A percentile compares a stretch with the other conserved stretches of the same genome.
These are phyloP conservation scores for Pemphredon lugubris DNA, from an alignment of 2,888 invertebrate genomes.

Conservation along the genomic window DNA sequence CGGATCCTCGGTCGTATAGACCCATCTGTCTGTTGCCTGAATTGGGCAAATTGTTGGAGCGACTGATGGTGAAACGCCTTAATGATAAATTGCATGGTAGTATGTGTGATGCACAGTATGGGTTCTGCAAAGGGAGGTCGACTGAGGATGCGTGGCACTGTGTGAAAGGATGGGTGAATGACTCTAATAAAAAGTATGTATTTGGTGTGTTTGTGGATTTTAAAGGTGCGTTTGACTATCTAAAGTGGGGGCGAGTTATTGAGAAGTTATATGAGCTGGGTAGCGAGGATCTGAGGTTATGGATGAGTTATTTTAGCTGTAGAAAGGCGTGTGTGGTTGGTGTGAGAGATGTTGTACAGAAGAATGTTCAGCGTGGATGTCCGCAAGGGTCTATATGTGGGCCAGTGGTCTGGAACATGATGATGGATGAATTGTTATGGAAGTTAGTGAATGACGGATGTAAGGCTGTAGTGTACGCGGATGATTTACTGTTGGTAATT, in stretches of 20 bases:
- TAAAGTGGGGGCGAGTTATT: slow-evolving; percentile 14
- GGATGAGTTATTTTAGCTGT: slow-evolving; percentile 3
- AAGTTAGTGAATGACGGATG: not conserved
- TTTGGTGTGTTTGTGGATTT: slow-evolving; percentile 16
- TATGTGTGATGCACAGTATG: slow-evolving; percentile 5
- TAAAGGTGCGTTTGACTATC: slow-evolving; percentile 11
- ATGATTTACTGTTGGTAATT: slow-evolving; percentile 4
- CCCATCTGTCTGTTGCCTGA: slow-evolving; percentile 10
- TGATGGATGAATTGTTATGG: slow-evolving; percentile 8
- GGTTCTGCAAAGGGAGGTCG: slow-evolving; percentile 3
- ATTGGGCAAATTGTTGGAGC: slow-evolving; percentile 6
- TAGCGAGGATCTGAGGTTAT: not conserved
- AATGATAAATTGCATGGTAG: not conserved
- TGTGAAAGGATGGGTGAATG: not conserved
- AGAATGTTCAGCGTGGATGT: not conserved
- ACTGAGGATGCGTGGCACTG: slow-evolving; percentile 8
- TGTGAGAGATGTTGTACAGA: slow-evolving; percentile 8
- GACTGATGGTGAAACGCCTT: slow-evolving; percentile 5
- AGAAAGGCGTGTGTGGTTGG: slow-evolving; percentile 12
- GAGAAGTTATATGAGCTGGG: not conserved
- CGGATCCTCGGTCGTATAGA: slow-evolving; percentile 11
- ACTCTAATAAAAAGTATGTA: not conserved
- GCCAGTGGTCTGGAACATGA: slow-evolving; percentile 11
- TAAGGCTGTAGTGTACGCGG: slow-evolving; percentile 6
- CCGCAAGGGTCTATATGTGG: slow-evolving; percentile 6